Evolutionary conservation across 2,113 vertebrate genomes (phyloP), one percentile per base, ranked within the genome.

Genomic region (Forbesichthys agassizii): DNA sequence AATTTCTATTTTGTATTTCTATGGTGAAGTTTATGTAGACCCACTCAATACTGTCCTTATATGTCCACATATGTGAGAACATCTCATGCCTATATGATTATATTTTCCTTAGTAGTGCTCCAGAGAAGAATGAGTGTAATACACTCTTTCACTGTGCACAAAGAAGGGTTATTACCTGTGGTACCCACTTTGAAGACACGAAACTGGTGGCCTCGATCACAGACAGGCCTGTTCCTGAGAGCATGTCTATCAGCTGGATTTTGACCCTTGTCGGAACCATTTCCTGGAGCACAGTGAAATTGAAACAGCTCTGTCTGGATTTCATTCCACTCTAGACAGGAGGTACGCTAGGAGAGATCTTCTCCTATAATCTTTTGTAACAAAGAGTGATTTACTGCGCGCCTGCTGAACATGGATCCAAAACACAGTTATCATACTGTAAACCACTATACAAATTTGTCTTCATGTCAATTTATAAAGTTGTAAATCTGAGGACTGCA

Each of bases 201-300:
- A 99, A 98, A 85, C 96, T 96, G 77, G 96, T 99, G 66, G 93
- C 96, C 91, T 98, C 97, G 69, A 98, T 94, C 75, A 93, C 95
- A 81, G 95, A 66, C 74, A 98, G 87, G 69, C 96, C 96, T 71
- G 96, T 94, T 90, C 91, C 92, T 61, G 96, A 98, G 72, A 99
- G 95, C 84, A 86, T 93, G 86, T 97, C 92, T 86, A 97, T 96
- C 81, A 98, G 92, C 87, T 96, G 93, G 83, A 97, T 95, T 95
- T 98, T 98, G 58, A 84, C 89, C 88, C 89, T 92, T 63, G 95
- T 98, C 70, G 95, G 94, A 82, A 98, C 94, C 82, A 96, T 94
- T 88, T 93, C 90, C 97, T 99, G 84, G 1, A 74, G 78, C 78
- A 84, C 53, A 86, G 84, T 74, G 58, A 80, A 82, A 80, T 58